Base-by-base conservation (phyloP, 2,113 vertebrate species). In the Tyto alba region DNA sequence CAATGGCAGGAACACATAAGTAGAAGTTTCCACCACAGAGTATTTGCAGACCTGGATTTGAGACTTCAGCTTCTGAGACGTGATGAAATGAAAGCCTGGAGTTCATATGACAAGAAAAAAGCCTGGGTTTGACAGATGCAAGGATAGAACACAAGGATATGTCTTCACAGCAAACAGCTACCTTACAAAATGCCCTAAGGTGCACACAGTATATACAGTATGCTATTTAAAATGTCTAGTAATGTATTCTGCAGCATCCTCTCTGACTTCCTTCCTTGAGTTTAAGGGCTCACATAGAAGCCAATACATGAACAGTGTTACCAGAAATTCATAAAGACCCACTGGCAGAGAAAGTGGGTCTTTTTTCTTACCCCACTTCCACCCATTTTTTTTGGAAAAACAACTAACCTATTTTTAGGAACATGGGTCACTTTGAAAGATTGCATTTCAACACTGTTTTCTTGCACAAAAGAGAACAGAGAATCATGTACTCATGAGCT, bases 121-220 rank as follows among this genome's bases (percentile, higher is more conserved):
- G 73, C n/a, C 93, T 72, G 55, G 40, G 5, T 93, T 34, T 89
- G 92, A 95, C 74, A 94, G 78, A 88, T 0, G 0, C 47, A 14
- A 66, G 82, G 64, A 57, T 73, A 89, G 66, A 41, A 47, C 86
- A 89, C 88, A 82, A 60, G 77, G 74, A 92, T 52, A 52, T 34
- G 71, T 71, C 89, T 76, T 14, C 89, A 66, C 62, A 87, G 76
- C 90, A 93, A 80, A 76, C 71, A 45, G n/a, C 57, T 85, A 85
- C 89, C 86, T 95, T 87, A 72, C 80, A 79, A 64, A 93, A 95
- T 89, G 89, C 92, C 92, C 89, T 82, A 5, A 90, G 92, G 86
- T 57, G 56, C 45, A 45, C 41, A 32, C 22, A 25, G 45, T 79
- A 6, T 66, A 62, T 36, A 45, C 62, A 85, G 69, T 66, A 50